Percentiles rank a stretch among this genome's conserved stretches.
Conservation (phyloP, 2,797 vertebrate species). For the Fistularia commersonii region DNA sequence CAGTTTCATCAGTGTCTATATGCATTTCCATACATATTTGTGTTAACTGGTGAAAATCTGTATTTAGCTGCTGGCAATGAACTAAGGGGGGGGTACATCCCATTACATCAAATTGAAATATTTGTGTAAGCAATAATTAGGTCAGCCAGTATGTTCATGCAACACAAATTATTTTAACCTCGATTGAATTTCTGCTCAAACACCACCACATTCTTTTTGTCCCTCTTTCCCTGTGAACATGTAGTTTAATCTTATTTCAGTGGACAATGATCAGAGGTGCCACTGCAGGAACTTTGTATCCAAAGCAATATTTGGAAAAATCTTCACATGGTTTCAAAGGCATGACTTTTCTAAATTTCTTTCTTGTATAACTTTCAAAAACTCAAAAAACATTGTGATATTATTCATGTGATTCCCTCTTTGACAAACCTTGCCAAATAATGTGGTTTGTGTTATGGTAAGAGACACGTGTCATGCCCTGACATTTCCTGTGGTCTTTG, state of each 20-base stretch:
- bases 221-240: too few relatives aligned
- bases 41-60: conserved; percentile 30
- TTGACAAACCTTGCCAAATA: too few relatives aligned
- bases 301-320: conserved; percentile 13
- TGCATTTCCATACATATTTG: conserved; percentile 39
- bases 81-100: conserved; percentile 1
- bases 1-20: conserved; percentile 23
- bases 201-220: too few relatives aligned
- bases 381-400: conserved; percentile 11
- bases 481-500: conserved; percentile 13
- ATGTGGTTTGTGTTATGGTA: too few relatives aligned
- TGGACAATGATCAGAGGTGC: conserved; percentile 2
- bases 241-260: neutral
- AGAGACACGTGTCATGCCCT: too few relatives aligned
- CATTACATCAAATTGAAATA: neutral
- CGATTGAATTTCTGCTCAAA: too few relatives aligned
- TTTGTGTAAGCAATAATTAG: conserved; percentile 7
- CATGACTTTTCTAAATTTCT: neutral
- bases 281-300: conserved; percentile 16
- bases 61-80: conserved; percentile 16
- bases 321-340: neutral
- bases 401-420: neutral
- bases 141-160: neutral
- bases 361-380: too few relatives aligned
- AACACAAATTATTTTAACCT: too few relatives aligned